These are phyloP conservation scores for Fragum fragum DNA, from an alignment of 2,888 invertebrate species.

Conservation along the genomic window DNA sequence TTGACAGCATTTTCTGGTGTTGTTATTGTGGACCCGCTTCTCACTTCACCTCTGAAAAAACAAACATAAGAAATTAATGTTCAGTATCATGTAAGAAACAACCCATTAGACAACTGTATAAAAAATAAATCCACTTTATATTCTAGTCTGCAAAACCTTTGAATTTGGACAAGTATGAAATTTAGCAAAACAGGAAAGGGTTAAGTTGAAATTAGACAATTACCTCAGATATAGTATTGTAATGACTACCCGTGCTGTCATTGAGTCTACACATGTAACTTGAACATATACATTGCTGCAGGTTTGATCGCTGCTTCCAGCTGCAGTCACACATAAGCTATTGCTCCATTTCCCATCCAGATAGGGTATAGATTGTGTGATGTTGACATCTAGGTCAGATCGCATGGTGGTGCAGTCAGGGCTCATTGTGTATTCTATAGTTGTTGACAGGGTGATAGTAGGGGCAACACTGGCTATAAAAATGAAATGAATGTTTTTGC, in stretches of 20 bases:
- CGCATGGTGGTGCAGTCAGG: constrained; percentile 12
- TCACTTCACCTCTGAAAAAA: constrained; percentile 8
- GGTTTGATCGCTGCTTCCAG: constrained; percentile 29
- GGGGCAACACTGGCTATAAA: constrained; percentile 5
- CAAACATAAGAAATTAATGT: no score
- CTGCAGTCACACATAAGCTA: constrained; percentile 39
- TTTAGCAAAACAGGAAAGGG: no score
- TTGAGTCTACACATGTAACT: constrained; percentile 25
- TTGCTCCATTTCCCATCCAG: constrained; percentile 35
- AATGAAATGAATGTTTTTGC: neutral
- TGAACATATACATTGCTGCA: constrained; percentile 30
- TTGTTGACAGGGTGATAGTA: neutral
- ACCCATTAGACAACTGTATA: no score
- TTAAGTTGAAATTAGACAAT: no score
- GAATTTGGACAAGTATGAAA: no score
- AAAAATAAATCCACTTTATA: no score
- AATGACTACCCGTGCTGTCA: constrained; percentile 25
- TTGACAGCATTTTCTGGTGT: constrained; percentile 34
- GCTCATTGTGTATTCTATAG: constrained; percentile 24
- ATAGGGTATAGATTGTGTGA: neutral
- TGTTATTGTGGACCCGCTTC: constrained; percentile 2
- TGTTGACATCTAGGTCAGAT: constrained; percentile 6
- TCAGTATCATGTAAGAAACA: no score
- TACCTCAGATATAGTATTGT: constrained; percentile 33
- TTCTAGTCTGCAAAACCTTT: no score